Conservation (phyloP, 2,888 invertebrate species). For the Ptilodon capucinus region DNA sequence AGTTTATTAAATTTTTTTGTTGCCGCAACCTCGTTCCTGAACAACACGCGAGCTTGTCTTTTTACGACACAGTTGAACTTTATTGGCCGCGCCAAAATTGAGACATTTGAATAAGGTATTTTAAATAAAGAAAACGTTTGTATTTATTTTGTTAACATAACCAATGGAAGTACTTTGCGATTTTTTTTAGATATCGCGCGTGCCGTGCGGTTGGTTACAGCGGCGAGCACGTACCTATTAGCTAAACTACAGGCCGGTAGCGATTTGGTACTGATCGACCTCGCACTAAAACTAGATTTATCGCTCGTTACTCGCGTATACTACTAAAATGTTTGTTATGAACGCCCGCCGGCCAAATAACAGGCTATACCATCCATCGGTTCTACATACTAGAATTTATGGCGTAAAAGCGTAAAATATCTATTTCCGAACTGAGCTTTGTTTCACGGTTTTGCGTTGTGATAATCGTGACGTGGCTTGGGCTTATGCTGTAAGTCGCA, state of each 20-base stretch:
- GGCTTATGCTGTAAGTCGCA: not conserved
- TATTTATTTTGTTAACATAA: not conserved
- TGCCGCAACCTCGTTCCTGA: conserved; percentile 29
- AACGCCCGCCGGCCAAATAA: conserved; percentile 41
- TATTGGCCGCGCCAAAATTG: conserved; percentile 23
- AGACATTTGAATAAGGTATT: conserved; percentile 17
- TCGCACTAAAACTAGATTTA: conserved; percentile 70
- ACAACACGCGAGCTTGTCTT: conserved; percentile 20
- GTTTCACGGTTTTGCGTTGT: not conserved
- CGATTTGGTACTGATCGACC: conserved; percentile 56
- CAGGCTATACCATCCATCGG: conserved; percentile 39
- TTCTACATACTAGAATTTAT: conserved; percentile 31
- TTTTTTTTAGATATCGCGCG: conserved; percentile 15
- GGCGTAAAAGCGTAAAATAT: conserved; percentile 12
- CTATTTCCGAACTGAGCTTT: conserved; percentile 6
- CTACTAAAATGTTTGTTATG: conserved; percentile 47
- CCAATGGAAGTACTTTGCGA: not conserved
- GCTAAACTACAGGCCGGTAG: conserved; percentile 46
- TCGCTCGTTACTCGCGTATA: conserved; percentile 45
- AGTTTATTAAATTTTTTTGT: conserved; percentile 29
- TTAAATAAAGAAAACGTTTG: not conserved
- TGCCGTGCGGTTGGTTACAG: conserved; percentile 25
- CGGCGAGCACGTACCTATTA: conserved; percentile 22
- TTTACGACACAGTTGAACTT: conserved; percentile 28
- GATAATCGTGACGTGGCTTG: not conserved